Percentiles rank a stretch among this genome's conserved stretches.
Evolutionary conservation across 2,113 vertebrate species (phyloP).

Genomic region (Lamprotornis superbus): DNA sequence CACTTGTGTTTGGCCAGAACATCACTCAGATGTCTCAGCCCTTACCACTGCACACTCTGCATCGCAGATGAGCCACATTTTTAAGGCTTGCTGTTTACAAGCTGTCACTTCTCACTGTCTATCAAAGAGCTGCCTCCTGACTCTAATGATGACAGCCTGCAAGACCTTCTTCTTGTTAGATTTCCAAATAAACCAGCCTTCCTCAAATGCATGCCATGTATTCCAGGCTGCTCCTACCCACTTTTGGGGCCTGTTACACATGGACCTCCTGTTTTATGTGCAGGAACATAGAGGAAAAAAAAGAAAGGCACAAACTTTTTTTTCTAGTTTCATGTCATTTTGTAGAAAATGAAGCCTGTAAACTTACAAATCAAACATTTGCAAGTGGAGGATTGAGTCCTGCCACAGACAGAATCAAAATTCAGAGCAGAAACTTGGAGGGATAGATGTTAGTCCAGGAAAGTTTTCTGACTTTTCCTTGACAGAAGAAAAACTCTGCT

Average conservation of each 20-base stretch:
- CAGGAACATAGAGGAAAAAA: background rate
- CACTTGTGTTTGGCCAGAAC: conserved; percentile 8
- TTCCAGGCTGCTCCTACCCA: background rate
- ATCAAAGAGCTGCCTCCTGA: conserved; percentile 29
- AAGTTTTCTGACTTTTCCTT: background rate
- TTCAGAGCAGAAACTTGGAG: background rate
- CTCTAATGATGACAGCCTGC: conserved; percentile 30
- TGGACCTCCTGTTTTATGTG: background rate
- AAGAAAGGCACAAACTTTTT: background rate
- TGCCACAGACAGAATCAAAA: background rate
- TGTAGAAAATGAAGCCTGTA: background rate
- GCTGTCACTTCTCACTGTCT: conserved; percentile 46
- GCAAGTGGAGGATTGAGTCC: background rate
- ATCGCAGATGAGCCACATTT: conserved; percentile 13
- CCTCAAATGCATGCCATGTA: background rate
- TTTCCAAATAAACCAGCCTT: background rate
- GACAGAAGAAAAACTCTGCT: background rate
- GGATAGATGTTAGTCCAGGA: background rate
- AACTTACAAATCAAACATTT: background rate
- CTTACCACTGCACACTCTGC: background rate
- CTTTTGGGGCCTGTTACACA: background rate
- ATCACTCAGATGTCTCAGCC: conserved; percentile 9
- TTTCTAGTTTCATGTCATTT: background rate
- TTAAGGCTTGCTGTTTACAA: conserved; percentile 37
- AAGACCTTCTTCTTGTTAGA: conserved; percentile 14